A percentile compares a stretch with the other conserved stretches of the same genome.
phyloP scores from a whole-genome alignment of 2,113 vertebrate species.

The Typhlomys cinereus region DNA sequence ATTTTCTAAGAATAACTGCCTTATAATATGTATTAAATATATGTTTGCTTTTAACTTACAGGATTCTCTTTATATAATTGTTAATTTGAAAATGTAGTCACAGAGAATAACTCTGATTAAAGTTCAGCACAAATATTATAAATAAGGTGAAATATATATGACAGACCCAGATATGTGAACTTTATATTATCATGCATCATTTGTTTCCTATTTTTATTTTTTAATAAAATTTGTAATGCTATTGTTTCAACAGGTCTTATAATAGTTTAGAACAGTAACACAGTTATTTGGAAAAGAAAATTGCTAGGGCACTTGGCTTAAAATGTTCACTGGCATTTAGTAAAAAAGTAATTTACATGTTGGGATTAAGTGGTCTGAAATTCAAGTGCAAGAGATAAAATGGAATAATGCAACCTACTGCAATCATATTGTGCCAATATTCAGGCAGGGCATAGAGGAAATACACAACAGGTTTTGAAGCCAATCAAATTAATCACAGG shows the following conservation, averaged over 20 bases:
- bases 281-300: neutral
- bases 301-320: neutral
- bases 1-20: slow-evolving; percentile 35
- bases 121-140: slow-evolving; percentile 38
- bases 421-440: slow-evolving; percentile 69
- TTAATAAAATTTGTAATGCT: neutral
- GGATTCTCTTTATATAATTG: slow-evolving; percentile 1
- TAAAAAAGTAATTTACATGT: slow-evolving; percentile 35
- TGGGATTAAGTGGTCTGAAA: slow-evolving; percentile 45
- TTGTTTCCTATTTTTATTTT: slow-evolving; percentile 35
- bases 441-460: slow-evolving; percentile 60
- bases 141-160: neutral
- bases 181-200: neutral
- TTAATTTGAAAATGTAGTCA: slow-evolving; percentile 50
- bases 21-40: slow-evolving; percentile 30
- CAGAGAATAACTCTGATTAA: slow-evolving; percentile 39
- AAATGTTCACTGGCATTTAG: slow-evolving; percentile 34
- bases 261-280: slow-evolving; percentile 12
- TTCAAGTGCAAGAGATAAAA: slow-evolving; percentile 44
- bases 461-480: slow-evolving; percentile 65
- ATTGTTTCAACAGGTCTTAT: neutral
- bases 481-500: slow-evolving; percentile 70
- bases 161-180: neutral
- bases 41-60: slow-evolving; percentile 35
- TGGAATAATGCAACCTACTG: slow-evolving; percentile 23